Base-by-base conservation (phyloP, 2,113 vertebrate species). In the Dryoscopus gambensis region DNA sequence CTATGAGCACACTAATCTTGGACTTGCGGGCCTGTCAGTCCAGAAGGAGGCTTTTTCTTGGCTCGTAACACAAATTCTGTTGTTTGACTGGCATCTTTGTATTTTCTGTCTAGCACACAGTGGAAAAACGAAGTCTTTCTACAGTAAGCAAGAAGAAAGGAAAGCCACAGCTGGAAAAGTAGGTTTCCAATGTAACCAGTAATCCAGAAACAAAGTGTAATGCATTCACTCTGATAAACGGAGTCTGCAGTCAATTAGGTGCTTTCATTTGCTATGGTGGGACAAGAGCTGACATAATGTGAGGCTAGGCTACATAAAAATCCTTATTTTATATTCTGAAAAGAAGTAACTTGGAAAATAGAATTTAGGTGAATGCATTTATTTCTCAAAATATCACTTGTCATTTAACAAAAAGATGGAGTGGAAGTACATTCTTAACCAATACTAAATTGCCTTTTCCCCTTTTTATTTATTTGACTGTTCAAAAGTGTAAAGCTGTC, bases 121-220 rank as follows among this genome's bases (percentile, higher is more conserved):
- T 88, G 37, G 98, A 99, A 89, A 98, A 98, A 90, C 95, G 97
- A 95, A 96, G 55, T 78, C 95, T 97, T 64, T 93, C 97, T 77
- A 49, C 97, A 90, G 84, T 96, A 84, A 98, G 65, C 93, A 98
- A 98, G 97, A 98, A 98, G 94, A 98, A 98, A 95, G 98, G 97
- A 94, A 98, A 98, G 50, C 87, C 97, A 60, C 95, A 98, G 39
- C 90, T 97, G 79, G 98, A 98, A 97, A 98, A 98, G 98, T 99
- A 98, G 57, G 97, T 98, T 71, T 89, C 59, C 88, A 64, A 50
- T 59, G 37, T 87, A 94, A 64, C 52, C 5, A 11, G 23, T 84
- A 78, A 49, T 85, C 42, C 69, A 85, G 84, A 93, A 70, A 70
- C 8, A 12, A 44, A 84, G 33, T 75, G 30, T 92, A 70, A 35